Evolutionary conservation across 1,140 invertebrate genomes (phyloP).

Genomic region (Drosophila pandora): DNA sequence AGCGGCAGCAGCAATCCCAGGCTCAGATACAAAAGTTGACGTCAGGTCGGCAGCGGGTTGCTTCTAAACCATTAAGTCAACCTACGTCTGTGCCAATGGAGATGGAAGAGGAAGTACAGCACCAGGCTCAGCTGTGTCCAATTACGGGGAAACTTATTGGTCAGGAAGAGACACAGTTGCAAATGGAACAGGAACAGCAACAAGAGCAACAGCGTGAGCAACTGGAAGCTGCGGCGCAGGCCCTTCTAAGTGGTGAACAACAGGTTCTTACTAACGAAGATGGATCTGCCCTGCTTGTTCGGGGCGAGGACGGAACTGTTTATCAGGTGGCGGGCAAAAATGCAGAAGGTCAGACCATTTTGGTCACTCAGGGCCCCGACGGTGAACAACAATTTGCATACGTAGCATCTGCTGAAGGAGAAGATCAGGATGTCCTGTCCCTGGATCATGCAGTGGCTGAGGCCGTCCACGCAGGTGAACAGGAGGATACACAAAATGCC

Average conservation of each 20-base stretch:
- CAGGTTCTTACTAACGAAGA: constrained; percentile 82
- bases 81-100: constrained; percentile 48
- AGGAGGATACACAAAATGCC: constrained; percentile 30
- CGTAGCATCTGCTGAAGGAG: constrained; percentile 87
- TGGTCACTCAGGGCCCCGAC: constrained; percentile 88
- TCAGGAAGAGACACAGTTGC: constrained; percentile 74
- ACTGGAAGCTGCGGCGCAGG: constrained; percentile 64
- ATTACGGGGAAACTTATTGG: constrained; percentile 78
- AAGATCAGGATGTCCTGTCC: constrained; percentile 86
- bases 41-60: constrained; percentile 57
- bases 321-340: constrained; percentile 89
- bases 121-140: constrained; percentile 74
- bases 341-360: constrained; percentile 89
- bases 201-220: constrained; percentile 73
- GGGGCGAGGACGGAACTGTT: constrained; percentile 87
- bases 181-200: constrained; percentile 80
- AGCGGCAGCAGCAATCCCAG: constrained; percentile 50
- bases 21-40: constrained; percentile 56
- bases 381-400: constrained; percentile 89
- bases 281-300: constrained; percentile 86
- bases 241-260: constrained; percentile 68
- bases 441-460: constrained; percentile 87
- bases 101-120: constrained; percentile 62
- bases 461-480: constrained; percentile 75
- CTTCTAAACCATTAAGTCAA: constrained; percentile 27